phyloP scores from a whole-genome alignment of 2,113 vertebrate species.

The Pagrus major region DNA sequence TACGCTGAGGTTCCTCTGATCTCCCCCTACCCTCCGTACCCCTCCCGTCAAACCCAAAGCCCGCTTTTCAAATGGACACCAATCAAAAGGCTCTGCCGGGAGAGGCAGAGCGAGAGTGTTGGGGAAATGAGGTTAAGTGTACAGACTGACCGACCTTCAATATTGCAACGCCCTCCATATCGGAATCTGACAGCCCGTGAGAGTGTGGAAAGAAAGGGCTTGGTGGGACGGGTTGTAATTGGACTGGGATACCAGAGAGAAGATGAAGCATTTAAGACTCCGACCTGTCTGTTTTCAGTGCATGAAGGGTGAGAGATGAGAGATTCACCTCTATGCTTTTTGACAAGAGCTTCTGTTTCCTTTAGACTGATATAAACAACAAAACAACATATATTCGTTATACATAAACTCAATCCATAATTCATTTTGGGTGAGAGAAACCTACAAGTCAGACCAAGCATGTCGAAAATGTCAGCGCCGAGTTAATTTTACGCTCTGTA shows the following conservation, averaged over 20 bases:
- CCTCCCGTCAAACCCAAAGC: slow-evolving; percentile 60
- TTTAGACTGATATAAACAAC: slow-evolving; percentile 40
- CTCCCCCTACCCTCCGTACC: slow-evolving; percentile 20
- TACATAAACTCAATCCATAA: slow-evolving; percentile 12
- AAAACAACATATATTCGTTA: slow-evolving; percentile 34
- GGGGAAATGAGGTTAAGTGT: slow-evolving; percentile 80
- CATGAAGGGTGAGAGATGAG: slow-evolving; percentile 61
- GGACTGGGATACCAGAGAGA: slow-evolving; percentile 72
- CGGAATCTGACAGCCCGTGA: slow-evolving; percentile 74
- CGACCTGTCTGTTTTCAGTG: slow-evolving; percentile 65
- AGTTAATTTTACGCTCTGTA: slow-evolving; percentile 58
- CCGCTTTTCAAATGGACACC: slow-evolving; percentile 73
- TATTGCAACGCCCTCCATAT: slow-evolving; percentile 68
- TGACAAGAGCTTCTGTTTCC: slow-evolving; percentile 32
- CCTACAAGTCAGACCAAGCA: slow-evolving; percentile 27
- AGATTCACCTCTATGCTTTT: slow-evolving; percentile 54
- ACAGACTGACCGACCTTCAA: slow-evolving; percentile 79
- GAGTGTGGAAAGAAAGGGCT: slow-evolving; percentile 62
- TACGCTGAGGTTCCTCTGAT: slow-evolving; percentile 45
- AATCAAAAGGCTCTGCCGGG: slow-evolving; percentile 74
- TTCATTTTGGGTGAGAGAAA: slow-evolving; percentile 40
- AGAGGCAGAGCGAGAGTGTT: slow-evolving; percentile 61
- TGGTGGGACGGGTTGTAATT: slow-evolving; percentile 74
- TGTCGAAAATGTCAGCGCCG: slow-evolving; percentile 45
- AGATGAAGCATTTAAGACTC: slow-evolving; percentile 71